phyloP scores from a whole-genome alignment of 2,888 invertebrate genomes.

The Lathronympha strigana region DNA sequence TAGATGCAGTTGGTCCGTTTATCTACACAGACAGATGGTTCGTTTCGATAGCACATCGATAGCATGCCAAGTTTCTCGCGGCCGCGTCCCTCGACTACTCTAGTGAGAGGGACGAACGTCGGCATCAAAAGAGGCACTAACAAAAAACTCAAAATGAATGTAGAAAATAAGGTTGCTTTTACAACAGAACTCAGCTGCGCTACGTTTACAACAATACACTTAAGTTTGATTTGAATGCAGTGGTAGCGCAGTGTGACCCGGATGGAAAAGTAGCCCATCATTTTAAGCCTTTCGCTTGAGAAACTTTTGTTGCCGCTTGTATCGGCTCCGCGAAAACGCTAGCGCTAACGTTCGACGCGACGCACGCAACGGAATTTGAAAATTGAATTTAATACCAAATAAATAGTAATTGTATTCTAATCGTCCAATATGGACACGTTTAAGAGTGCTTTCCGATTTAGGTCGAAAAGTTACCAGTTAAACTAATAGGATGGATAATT shows the following conservation, averaged over 20 bases:
- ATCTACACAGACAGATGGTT: conserved; percentile 7
- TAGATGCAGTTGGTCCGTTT: too few species aligned
- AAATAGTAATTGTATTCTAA: conserved; percentile 6
- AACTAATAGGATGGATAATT: not conserved
- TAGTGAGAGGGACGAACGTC: conserved; percentile 1
- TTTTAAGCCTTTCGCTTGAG: not conserved
- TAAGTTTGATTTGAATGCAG: not conserved
- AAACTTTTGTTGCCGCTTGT: not conserved
- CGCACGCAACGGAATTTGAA: conserved; percentile 25
- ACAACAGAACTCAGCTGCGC: not conserved
- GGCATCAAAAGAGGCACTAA: conserved; percentile 4
- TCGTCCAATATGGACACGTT: not conserved
- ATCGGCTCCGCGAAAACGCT: conserved; percentile 24
- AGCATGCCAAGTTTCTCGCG: conserved; percentile 28
- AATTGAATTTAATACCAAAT: not conserved
- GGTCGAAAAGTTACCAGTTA: not conserved
- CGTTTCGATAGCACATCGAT: conserved; percentile 24
- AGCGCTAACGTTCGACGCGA: conserved; percentile 25
- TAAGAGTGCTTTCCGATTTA: not conserved
- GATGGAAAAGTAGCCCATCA: not conserved
- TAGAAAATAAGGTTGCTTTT: not conserved
- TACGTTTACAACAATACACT: not conserved
- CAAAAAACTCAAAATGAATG: not conserved
- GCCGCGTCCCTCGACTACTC: conserved; percentile 21
- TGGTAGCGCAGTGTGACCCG: too few species aligned